These are phyloP conservation scores for Aix galericulata DNA, from an alignment of 2,113 vertebrate species.

Conservation along the genomic window DNA sequence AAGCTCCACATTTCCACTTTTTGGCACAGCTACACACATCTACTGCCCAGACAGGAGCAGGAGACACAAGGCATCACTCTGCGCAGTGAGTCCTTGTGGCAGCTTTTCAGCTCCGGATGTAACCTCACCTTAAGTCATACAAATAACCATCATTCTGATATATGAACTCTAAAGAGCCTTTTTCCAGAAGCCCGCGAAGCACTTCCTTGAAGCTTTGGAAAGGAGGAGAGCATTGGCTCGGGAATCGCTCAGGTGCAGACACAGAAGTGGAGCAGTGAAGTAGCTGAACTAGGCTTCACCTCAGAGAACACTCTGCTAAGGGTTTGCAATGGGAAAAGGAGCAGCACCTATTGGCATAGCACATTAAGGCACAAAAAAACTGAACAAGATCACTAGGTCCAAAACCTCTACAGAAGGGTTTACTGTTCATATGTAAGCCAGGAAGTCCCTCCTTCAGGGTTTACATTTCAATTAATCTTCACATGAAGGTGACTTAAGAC, in stretches of 20 bases:
- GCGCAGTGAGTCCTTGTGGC: not conserved
- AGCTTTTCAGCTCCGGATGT: constrained; percentile 22
- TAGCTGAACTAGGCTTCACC: not conserved
- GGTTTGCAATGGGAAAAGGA: not conserved
- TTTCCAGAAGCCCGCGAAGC: constrained; percentile 25
- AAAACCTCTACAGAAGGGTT: not conserved
- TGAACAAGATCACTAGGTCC: not conserved
- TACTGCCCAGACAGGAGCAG: not conserved
- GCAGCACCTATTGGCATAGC: not conserved
- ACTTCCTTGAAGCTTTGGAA: not conserved
- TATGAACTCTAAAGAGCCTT: constrained; percentile 13
- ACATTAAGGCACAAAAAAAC: not conserved
- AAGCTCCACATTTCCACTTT: not conserved
- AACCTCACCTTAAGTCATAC: not conserved
- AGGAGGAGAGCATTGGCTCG: not conserved
- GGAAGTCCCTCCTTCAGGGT: not conserved
- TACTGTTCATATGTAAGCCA: not conserved
- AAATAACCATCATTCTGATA: not conserved
- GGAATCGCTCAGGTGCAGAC: not conserved
- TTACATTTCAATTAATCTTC: not conserved
- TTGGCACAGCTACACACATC: not conserved
- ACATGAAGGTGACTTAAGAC: not conserved
- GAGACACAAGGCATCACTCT: not conserved
- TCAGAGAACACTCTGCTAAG: not conserved
- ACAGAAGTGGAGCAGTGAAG: not conserved